Conservation (phyloP, 2,888 invertebrate genomes). For the Panopea generosa region DNA sequence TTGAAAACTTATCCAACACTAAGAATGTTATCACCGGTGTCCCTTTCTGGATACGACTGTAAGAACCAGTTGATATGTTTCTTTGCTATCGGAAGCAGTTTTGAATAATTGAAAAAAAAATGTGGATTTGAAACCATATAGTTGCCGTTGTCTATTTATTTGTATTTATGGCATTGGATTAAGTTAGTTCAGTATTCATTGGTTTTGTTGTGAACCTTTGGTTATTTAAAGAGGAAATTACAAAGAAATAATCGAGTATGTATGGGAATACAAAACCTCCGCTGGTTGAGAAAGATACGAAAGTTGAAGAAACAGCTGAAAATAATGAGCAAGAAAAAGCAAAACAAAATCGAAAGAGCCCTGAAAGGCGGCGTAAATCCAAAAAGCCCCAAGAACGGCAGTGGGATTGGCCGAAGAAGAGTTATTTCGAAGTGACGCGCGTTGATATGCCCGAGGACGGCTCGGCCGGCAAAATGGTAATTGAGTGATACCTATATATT, state of each 20-base stretch:
- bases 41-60: neutral
- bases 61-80: too few species aligned
- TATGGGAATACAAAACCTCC: too few species aligned
- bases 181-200: too few species aligned
- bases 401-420: slow-evolving; percentile 77
- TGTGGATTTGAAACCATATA: too few species aligned
- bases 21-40: slow-evolving; percentile 2
- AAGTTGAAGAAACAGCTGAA: slow-evolving; percentile 16
- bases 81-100: too few species aligned
- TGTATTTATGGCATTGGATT: too few species aligned
- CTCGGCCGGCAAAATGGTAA: slow-evolving; percentile 38
- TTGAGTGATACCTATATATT: too few species aligned
- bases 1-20: slow-evolving; percentile 20
- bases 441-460: slow-evolving; percentile 51
- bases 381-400: slow-evolving; percentile 59
- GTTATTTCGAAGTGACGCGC: slow-evolving; percentile 69
- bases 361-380: neutral
- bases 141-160: too few species aligned
- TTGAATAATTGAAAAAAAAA: too few species aligned
- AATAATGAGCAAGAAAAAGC: slow-evolving; percentile 11
- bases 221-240: too few species aligned
- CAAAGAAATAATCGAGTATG: too few species aligned
- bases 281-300: slow-evolving; percentile 6
- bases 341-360: neutral
- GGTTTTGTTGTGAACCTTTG: too few species aligned